Evolutionary conservation across 2,113 vertebrate species (phyloP).

Genomic region (Anser cygnoides): DNA sequence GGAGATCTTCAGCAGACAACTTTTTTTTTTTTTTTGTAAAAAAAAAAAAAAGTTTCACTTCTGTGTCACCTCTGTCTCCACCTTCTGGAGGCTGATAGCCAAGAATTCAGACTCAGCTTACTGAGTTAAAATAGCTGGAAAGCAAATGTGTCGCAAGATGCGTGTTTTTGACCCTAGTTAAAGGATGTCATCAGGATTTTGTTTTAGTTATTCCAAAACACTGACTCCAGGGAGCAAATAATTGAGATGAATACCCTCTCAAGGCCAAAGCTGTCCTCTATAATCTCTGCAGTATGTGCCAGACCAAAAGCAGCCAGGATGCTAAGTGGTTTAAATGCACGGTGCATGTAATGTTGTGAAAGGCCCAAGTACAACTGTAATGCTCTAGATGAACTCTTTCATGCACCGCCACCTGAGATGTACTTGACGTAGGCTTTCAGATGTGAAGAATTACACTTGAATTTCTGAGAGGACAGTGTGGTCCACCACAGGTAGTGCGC

Average conservation of each 20-base stretch:
- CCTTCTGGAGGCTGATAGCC: conserved; percentile 62
- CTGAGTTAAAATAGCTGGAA: conserved; percentile 17
- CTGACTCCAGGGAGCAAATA: not conserved
- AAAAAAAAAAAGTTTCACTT: not conserved
- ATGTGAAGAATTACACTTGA: not conserved
- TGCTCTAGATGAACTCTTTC: not conserved
- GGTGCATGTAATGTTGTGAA: not conserved
- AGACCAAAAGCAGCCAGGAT: not conserved
- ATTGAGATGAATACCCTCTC: not conserved
- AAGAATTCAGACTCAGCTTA: not conserved
- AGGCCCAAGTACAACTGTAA: fast-evolving
- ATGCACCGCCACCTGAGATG: not conserved
- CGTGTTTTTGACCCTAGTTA: not conserved
- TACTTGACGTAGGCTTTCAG: not conserved
- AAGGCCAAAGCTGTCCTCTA: not conserved
- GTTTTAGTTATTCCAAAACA: not conserved
- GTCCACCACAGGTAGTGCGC: not conserved
- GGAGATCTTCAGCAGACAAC: not conserved
- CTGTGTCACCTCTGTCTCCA: conserved; percentile 51
- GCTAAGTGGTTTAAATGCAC: not conserved
- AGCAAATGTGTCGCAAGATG: not conserved
- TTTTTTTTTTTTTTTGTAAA: too few relatives aligned
- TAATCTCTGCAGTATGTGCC: not conserved
- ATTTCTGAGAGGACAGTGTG: not conserved
- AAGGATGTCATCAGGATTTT: not conserved